Conservation (phyloP, 1,140 invertebrate species). For the Panagrolaimus sp. region DNA sequence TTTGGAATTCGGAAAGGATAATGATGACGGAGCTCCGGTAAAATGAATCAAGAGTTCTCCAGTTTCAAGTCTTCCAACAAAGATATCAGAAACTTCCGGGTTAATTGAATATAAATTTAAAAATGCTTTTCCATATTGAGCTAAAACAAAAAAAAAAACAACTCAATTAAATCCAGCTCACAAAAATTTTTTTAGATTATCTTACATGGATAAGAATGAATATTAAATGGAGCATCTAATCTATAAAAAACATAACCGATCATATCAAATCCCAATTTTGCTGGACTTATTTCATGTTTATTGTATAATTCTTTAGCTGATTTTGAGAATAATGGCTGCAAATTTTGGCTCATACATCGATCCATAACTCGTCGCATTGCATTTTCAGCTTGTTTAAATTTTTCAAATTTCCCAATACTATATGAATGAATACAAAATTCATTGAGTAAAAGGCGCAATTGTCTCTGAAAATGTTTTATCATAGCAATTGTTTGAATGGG, state of each 20-base stretch:
- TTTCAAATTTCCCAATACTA: background rate
- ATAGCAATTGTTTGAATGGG: slow-evolving; percentile 2
- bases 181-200: background rate
- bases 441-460: slow-evolving; percentile 11
- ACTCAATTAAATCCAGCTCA: no score
- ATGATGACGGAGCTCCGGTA: no score
- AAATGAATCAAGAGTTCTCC: no score
- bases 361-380: slow-evolving; percentile 5
- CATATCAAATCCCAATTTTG: slow-evolving; percentile 11
- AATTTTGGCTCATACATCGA: background rate
- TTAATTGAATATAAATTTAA: no score
- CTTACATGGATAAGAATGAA: background rate
- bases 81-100: no score
- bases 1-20: no score
- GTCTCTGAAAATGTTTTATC: slow-evolving; percentile 10
- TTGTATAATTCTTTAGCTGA: background rate
- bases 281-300: background rate
- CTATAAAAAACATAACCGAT: slow-evolving; percentile 15
- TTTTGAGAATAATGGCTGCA: background rate
- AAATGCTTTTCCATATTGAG: no score
- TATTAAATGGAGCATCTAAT: slow-evolving; percentile 9
- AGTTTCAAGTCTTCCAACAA: no score
- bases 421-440: slow-evolving; percentile 9
- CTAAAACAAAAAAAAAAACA: no score
- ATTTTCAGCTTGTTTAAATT: slow-evolving; percentile 2